Evolutionary conservation across 2,113 vertebrate genomes (phyloP).

Genomic region (Dinomys branickii): DNA sequence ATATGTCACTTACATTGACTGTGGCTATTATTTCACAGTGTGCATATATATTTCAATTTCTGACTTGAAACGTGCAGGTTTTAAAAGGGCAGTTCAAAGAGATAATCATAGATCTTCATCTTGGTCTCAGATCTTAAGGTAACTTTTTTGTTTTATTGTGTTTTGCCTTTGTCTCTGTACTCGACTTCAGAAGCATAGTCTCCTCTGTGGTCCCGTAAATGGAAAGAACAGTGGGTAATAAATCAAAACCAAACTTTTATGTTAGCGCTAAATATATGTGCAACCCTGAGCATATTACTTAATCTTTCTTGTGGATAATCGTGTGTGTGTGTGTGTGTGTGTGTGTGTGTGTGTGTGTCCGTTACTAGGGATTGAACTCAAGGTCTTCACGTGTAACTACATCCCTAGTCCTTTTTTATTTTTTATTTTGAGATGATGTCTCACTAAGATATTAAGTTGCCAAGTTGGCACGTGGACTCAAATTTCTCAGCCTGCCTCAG

Average conservation of each 20-base stretch:
- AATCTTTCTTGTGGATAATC: background rate
- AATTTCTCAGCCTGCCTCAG: background rate
- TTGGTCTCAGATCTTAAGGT: background rate
- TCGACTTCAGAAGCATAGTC: background rate
- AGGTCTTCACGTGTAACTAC: background rate
- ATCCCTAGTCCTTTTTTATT: background rate
- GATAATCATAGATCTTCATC: background rate
- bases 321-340: background rate
- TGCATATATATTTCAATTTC: background rate
- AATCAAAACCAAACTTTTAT: constrained; percentile 34
- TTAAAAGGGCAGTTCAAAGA: background rate
- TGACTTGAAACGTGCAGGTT: background rate
- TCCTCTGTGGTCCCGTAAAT: background rate
- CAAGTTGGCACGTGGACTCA: background rate
- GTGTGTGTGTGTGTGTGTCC: background rate
- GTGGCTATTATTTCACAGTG: background rate
- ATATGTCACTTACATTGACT: background rate
- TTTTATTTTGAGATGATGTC: background rate
- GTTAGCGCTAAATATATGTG: background rate
- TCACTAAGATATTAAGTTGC: background rate
- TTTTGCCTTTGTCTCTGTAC: background rate
- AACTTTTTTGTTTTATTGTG: background rate
- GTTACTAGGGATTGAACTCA: background rate
- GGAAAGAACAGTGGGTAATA: background rate
- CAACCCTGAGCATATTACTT: background rate